phyloP scores from a whole-genome alignment of 2,113 vertebrate genomes.

The Aegypius monachus region DNA sequence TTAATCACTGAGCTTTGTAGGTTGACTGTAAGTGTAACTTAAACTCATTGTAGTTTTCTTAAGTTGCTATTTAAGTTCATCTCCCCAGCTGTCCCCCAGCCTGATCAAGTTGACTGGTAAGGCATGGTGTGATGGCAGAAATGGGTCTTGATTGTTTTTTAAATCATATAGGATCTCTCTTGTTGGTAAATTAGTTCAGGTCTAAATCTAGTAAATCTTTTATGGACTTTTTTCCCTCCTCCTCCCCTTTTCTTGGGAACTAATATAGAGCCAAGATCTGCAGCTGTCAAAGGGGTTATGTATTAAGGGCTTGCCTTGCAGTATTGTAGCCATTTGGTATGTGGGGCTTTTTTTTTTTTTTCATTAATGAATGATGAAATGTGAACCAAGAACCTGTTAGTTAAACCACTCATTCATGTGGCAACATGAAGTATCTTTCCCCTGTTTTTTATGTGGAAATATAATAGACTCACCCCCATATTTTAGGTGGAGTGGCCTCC shows the following conservation, averaged over 20 bases:
- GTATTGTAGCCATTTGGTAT: not conserved
- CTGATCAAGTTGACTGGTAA: not conserved
- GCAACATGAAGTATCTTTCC: not conserved
- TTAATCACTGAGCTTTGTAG: not conserved
- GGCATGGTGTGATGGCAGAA: not conserved
- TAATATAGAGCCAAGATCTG: not conserved
- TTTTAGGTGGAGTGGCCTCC: not conserved
- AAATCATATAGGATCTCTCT: not conserved
- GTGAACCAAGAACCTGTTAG: not conserved
- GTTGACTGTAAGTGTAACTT: not conserved
- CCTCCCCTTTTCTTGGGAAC: not conserved
- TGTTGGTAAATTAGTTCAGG: not conserved
- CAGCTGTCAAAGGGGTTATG: not conserved
- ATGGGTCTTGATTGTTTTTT: not conserved
- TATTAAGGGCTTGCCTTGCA: not conserved
- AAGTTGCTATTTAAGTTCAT: not conserved
- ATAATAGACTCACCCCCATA: accelerated
- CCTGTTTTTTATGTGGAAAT: not conserved
- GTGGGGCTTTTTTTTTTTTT: not conserved
- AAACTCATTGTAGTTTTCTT: not conserved
- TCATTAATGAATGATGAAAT: not conserved
- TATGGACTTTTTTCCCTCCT: not conserved
- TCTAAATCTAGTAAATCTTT: not conserved
- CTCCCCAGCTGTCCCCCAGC: not conserved
- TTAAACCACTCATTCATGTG: not conserved